phyloP scores from a whole-genome alignment of 2,113 vertebrate genomes.

The Aphelocoma coerulescens region DNA sequence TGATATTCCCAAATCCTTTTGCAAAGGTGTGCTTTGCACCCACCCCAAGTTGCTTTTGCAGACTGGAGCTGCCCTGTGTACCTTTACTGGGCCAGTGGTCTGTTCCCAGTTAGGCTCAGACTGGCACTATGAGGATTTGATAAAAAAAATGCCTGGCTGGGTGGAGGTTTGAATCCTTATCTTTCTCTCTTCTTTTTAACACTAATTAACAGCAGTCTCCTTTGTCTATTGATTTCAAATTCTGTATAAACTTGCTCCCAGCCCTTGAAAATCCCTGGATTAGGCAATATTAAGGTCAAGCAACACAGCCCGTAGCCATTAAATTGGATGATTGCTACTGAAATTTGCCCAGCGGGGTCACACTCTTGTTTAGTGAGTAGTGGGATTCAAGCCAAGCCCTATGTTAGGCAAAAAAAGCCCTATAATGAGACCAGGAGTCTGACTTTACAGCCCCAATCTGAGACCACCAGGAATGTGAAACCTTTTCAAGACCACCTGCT shows the following conservation, averaged over 20 bases:
- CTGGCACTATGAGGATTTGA: not conserved
- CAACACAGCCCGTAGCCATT: not conserved
- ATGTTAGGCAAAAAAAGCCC: not conserved
- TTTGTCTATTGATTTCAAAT: conserved; percentile 13
- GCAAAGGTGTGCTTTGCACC: not conserved
- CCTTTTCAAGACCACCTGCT: conserved; percentile 13
- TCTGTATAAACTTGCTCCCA: not conserved
- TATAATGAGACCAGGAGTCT: conserved; percentile 10
- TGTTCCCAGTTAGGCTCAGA: not conserved
- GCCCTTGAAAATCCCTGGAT: not conserved
- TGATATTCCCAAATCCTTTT: not conserved
- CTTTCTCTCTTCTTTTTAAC: not conserved
- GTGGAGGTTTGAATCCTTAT: not conserved
- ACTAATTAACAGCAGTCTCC: not conserved
- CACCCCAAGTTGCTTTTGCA: not conserved
- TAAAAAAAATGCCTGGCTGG: not conserved
- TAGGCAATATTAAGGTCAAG: not conserved
- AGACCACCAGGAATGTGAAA: conserved; percentile 35
- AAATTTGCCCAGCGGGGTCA: not conserved
- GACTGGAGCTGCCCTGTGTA: not conserved
- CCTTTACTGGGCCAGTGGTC: not conserved
- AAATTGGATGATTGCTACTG: conserved; percentile 39
- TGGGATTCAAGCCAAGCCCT: conserved; percentile 26
- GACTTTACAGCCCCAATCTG: conserved; percentile 8
- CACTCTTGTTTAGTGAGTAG: not conserved